Percentiles rank a stretch among this genome's conserved stretches.
phyloP scores from a whole-genome alignment of 2,113 vertebrate species.

The Danio rerio region GRCz12tu NC_133183.1:61150501-61151000 shows the following conservation, averaged over 20 bases:
- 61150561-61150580: no score
- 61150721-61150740: constrained; percentile 89
- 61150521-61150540: no score
- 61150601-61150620: no score
- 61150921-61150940: not conserved
- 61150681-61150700: not conserved
- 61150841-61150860: constrained; percentile 96
- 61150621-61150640: no score
- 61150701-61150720: not conserved
- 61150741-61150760: constrained; percentile 96
- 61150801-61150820: constrained; percentile 91
- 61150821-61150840: constrained; percentile 92
- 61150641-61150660: no score
- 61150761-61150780: constrained; percentile 94
- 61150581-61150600: no score
- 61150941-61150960: no score
- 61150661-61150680: no score
- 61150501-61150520: no score
- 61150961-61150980: no score
- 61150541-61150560: no score
- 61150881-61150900: constrained; percentile 82
- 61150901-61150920: not conserved
- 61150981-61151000: no score
- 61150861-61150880: constrained; percentile 98
- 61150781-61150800: constrained; percentile 97